Evolutionary conservation across 1,140 invertebrate genomes (phyloP).

Genomic region (Hylyphantes graminicola): DNA sequence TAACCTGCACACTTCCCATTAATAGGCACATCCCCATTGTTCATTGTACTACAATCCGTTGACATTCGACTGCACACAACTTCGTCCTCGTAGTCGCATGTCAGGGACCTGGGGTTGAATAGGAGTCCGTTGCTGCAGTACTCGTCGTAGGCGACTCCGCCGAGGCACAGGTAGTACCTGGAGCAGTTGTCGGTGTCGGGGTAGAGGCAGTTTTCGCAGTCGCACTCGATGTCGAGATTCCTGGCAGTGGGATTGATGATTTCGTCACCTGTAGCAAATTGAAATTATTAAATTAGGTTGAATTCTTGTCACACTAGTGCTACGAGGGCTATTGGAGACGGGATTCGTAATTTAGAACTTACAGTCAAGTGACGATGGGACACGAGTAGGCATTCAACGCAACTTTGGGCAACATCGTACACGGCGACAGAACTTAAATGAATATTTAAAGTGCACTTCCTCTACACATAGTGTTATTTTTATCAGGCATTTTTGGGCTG

Average conservation of each 20-base stretch:
- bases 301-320: too few species aligned
- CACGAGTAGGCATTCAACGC: too few species aligned
- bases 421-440: too few species aligned
- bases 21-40: not conserved
- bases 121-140: constrained; percentile 6
- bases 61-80: not conserved
- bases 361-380: too few species aligned
- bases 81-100: constrained; percentile 38
- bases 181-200: not conserved
- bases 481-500: too few species aligned
- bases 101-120: not conserved
- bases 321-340: too few species aligned
- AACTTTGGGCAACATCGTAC: too few species aligned
- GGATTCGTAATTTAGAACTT: too few species aligned
- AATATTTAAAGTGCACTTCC: too few species aligned
- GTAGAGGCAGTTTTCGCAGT: constrained; percentile 3
- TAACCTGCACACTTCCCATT: constrained; percentile 10
- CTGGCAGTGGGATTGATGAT: not conserved
- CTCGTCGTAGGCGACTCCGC: constrained; percentile 32
- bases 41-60: not conserved
- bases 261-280: not conserved
- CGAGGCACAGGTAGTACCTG: constrained; percentile 17
- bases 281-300: too few species aligned
- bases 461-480: too few species aligned
- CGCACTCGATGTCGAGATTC: constrained; percentile 11